These are phyloP conservation scores for Troilus luridus DNA, from an alignment of 2,888 invertebrate genomes.

Conservation along the genomic window DNA sequence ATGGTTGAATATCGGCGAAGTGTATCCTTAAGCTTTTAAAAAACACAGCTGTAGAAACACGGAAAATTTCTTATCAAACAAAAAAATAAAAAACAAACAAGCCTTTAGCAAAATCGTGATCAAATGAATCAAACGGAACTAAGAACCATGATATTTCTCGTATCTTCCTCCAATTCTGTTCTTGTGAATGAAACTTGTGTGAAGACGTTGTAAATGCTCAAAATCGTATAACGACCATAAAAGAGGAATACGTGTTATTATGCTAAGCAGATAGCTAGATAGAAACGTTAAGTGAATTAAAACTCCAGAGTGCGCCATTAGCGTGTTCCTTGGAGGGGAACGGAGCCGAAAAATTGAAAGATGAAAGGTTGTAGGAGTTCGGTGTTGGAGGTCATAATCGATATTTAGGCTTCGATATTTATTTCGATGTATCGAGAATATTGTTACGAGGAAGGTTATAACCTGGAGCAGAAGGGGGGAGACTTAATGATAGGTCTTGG, in stretches of 20 bases:
- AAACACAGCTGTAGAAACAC: too few relatives aligned
- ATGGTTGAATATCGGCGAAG: too few relatives aligned
- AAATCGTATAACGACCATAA: not conserved
- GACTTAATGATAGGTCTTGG: not conserved
- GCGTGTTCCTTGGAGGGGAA: not conserved
- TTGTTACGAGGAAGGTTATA: not conserved
- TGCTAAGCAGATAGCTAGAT: not conserved
- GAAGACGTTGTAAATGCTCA: not conserved
- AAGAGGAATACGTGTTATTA: not conserved
- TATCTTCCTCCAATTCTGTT: not conserved
- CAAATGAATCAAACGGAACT: not conserved
- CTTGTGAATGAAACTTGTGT: not conserved
- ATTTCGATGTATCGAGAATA: not conserved
- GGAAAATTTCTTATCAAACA: too few relatives aligned
- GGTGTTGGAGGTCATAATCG: not conserved
- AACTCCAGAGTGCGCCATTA: not conserved
- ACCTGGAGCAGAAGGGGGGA: not conserved
- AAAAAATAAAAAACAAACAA: too few relatives aligned
- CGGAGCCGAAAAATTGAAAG: constrained; percentile 6
- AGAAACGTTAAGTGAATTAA: constrained; percentile 2
- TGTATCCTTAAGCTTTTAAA: too few relatives aligned
- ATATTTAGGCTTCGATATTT: not conserved
- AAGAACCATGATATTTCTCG: not conserved
- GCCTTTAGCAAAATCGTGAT: too few relatives aligned
- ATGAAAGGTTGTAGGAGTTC: not conserved